phyloP scores from a whole-genome alignment of 2,888 invertebrate species.

The Seladonia tumulorum region DNA sequence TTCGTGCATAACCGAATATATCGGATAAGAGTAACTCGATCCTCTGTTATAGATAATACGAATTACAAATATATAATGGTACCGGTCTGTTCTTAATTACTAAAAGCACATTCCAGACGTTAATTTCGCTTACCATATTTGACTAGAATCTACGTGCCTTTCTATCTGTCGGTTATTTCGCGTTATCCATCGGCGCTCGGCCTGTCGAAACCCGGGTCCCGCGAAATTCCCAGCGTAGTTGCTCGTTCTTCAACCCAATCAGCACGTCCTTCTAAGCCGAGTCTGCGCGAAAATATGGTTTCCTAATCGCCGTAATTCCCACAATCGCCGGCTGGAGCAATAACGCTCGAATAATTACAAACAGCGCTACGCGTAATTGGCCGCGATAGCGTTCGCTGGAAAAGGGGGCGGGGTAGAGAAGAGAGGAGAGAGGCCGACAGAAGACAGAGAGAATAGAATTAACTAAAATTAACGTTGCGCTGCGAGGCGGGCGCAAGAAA shows the following conservation, averaged over 20 bases:
- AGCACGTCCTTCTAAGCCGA: background rate
- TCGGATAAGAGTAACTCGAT: background rate
- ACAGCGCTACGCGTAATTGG: conserved; percentile 32
- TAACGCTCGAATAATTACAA: conserved; percentile 27
- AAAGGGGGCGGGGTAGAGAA: background rate
- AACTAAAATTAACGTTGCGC: conserved; percentile 29
- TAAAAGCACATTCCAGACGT: background rate
- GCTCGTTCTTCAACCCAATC: background rate
- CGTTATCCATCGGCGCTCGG: background rate
- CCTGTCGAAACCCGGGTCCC: background rate
- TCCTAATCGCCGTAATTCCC: conserved; percentile 17
- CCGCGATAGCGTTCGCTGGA: background rate
- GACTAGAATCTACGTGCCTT: background rate
- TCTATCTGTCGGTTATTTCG: background rate
- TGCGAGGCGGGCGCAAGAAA: conserved; percentile 32
- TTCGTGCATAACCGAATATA: background rate
- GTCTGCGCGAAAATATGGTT: conserved; percentile 12
- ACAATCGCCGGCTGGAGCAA: conserved; percentile 5
- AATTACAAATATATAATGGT: background rate
- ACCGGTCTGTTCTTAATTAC: background rate
- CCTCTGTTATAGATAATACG: background rate
- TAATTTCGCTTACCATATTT: background rate
- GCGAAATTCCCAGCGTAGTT: background rate
- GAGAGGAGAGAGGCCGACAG: background rate
- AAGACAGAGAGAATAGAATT: conserved; percentile 33